Base-by-base conservation (phyloP, 2,113 vertebrate species). In the Sylvilagus bachmani region DNA sequence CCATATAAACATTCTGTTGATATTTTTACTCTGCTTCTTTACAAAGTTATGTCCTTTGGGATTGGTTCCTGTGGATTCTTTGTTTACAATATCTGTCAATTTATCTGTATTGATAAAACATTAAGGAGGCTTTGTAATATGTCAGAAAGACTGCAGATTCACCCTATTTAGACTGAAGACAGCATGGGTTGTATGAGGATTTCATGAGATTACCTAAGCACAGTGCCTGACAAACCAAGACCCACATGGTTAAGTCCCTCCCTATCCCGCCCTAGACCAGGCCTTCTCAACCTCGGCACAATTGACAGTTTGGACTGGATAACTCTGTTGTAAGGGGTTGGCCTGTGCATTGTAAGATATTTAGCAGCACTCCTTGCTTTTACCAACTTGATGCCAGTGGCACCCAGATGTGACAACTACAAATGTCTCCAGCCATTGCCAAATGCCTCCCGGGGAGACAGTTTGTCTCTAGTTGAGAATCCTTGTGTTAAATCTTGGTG, bases 1-100 rank as follows among this genome's bases (percentile, higher is more conserved):
- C n/a, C 7, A 0, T 55, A 0, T 17, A 55, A 38, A 29, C 81
- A 31, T 53, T 29, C 22, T 31, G 6, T 1, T 58, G 1, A 21
- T 70, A 10, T 44, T 75, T 27, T 25, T 17, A 2, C 10, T 80
- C 7, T 67, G 12, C 1, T 58, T 27, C 70, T 93, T 75, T 66
- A 17, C 33, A 75, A 79, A 82, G 49, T 58, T 74, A 10, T 75
- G 10, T 55, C 44, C 67, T 91, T 71, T 81, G 51, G 44, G 33
- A 69, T 83, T 64, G 25, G n/a, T 69, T 6, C 55, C 64, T 24
- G 31, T 33, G 11, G 58, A 33, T 8, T 89, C 25, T 93, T 82
- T 64, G 31, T 33, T 74, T 74, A 77, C 89, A 94, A 27, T 66
- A n/a, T 33, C 25, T 24, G 38, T 44, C 67, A 12, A 3, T 70